Evolutionary conservation across 2,888 invertebrate genomes (phyloP).

Genomic region (Lutraria lutraria): DNA sequence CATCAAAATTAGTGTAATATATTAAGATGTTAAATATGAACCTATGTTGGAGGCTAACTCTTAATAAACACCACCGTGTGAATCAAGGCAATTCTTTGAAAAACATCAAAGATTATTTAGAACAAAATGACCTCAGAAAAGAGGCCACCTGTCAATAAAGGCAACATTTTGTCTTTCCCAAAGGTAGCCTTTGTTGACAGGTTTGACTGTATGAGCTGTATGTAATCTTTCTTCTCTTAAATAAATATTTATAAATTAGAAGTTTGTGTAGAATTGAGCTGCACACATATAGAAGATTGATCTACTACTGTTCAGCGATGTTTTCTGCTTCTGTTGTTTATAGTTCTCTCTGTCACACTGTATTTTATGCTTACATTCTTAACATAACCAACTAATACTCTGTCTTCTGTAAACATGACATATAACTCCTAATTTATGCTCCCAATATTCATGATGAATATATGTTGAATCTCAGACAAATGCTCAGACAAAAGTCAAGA

Average conservation of each 20-base stretch:
- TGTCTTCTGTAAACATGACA: background rate
- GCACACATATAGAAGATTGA: background rate
- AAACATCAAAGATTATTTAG: too few species aligned
- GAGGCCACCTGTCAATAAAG: too few species aligned
- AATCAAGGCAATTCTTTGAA: too few species aligned
- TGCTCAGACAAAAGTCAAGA: too few species aligned
- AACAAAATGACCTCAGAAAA: too few species aligned
- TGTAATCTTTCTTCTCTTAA: slow-evolving; percentile 18
- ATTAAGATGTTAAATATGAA: background rate
- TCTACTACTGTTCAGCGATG: background rate
- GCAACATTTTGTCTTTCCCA: too few species aligned
- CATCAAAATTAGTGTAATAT: background rate
- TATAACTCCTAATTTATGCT: background rate
- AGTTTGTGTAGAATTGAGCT: background rate
- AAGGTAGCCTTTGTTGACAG: too few species aligned
- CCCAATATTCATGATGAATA: background rate
- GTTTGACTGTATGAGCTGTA: background rate
- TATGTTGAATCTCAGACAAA: too few species aligned
- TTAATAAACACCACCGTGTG: too few species aligned
- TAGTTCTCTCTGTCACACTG: background rate
- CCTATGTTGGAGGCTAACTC: too few species aligned
- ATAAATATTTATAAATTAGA: slow-evolving; percentile 9
- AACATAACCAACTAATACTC: background rate
- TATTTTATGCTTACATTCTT: background rate
- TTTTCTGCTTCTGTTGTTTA: background rate